These are phyloP conservation scores for Ageneiosus marmoratus DNA, from an alignment of 2,113 vertebrate species.

Conservation along the genomic window DNA sequence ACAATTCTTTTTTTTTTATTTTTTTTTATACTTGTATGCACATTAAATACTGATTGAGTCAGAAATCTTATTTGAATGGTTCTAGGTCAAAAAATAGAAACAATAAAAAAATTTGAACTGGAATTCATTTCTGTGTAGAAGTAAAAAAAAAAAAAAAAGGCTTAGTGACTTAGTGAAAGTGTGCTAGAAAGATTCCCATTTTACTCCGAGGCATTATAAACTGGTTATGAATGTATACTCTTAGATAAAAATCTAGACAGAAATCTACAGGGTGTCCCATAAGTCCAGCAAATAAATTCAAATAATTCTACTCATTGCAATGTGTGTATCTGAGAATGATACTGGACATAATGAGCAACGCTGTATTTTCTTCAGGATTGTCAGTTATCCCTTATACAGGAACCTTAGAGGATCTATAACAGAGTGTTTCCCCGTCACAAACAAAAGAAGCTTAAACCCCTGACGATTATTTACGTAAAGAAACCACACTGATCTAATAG, in stretches of 20 bases:
- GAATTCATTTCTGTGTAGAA: neutral
- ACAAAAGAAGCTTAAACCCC: slow-evolving; percentile 6
- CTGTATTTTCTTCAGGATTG: slow-evolving; percentile 2
- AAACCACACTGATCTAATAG: neutral
- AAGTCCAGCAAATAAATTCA: neutral
- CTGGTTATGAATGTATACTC: neutral
- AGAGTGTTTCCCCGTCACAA: neutral
- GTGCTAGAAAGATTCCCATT: neutral
- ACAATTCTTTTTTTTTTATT: slow-evolving; percentile 59
- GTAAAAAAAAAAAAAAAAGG: neutral
- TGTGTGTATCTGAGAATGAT: neutral
- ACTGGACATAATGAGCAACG: too few relatives aligned
- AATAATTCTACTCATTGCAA: neutral
- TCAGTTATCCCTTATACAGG: neutral
- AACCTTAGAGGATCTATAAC: neutral
- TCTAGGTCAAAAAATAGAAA: slow-evolving; percentile 45
- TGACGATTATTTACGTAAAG: slow-evolving; percentile 1
- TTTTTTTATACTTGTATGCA: slow-evolving; percentile 59
- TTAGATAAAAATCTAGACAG: neutral
- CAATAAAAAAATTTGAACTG: neutral
- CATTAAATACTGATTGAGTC: slow-evolving; percentile 70
- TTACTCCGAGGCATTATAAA: neutral
- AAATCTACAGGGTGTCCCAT: neutral
- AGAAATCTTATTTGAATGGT: slow-evolving; percentile 59
- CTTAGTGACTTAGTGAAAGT: neutral